Base-by-base conservation (phyloP, 1,140 invertebrate genomes). In the Wiebesia pumilae region DNA sequence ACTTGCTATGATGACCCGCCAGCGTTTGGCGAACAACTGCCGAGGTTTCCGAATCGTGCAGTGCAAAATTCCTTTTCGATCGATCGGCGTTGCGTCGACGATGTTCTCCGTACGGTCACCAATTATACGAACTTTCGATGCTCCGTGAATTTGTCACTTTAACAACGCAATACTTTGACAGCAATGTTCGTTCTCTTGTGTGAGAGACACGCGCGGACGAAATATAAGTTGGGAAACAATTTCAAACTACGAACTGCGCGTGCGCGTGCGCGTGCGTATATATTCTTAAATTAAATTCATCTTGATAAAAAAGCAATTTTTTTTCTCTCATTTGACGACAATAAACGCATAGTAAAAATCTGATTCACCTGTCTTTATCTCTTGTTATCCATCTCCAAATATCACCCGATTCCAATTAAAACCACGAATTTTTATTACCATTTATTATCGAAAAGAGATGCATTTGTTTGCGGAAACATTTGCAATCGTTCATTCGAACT, bases 281-380 rank as follows among this genome's bases (percentile, higher is more conserved):
- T 47, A 40, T 77, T 77, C 9, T 78, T 78, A 30, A 43, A 78
- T 30, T 14, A 19, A 51, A 78, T 14, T 78, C 27, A 30, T 30
- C 2, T 51, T 12, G 7, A n/a, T 51, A 2, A 47, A 51, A 51
- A 51, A 51, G 19, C 3, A 24, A 51, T 69, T 69, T 33, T 81
- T 67, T 81, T n/a, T 54, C 47, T 67, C 62, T 33, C 62, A 81
- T 69, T 81, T 51, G 65, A 81, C 16, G 33, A 69, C 24, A 81
- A 81, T 81, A 81, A 81, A 81, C n/a, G 43, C 40, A 69, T 69
- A 47, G 40, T 81, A 40, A 81, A 47, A 81, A 81, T 67, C 24
- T 69, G 3, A 81, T 47, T 10, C 14, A 16, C 58, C n/a, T 51
- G 10, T 81, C 40, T 69, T 69, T 69, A 4, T 33, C n/a, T 30